phyloP scores from a whole-genome alignment of 2,797 vertebrate genomes.

The Sebastes itinus region DNA sequence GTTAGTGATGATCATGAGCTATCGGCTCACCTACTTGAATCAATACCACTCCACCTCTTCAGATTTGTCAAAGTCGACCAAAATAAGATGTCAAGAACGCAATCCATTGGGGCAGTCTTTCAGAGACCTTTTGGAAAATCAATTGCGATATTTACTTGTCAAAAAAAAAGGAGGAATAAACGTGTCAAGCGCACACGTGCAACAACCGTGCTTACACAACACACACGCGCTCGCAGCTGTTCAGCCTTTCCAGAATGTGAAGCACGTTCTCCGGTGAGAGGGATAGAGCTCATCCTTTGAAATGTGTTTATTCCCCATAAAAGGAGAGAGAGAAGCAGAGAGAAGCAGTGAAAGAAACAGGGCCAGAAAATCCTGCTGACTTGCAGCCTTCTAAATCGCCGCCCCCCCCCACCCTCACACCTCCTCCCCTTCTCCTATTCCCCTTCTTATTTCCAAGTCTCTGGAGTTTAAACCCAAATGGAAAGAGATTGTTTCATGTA shows the following conservation, averaged over 20 bases:
- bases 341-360: neutral
- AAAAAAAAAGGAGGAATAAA: conserved; percentile 28
- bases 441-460: conserved; percentile 51
- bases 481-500: conserved; percentile 68
- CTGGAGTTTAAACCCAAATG: conserved; percentile 61
- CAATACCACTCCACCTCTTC: conserved; percentile 43
- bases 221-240: neutral
- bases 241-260: conserved; percentile 19
- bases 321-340: conserved; percentile 5
- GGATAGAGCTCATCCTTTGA: conserved; percentile 39
- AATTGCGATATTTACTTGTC: conserved; percentile 52
- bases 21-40: conserved; percentile 28
- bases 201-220: neutral
- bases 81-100: conserved; percentile 60
- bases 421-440: conserved; percentile 35
- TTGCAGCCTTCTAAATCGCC: conserved; percentile 50
- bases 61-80: conserved; percentile 53
- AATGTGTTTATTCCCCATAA: conserved; percentile 62
- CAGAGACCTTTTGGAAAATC: conserved; percentile 66
- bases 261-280: conserved; percentile 35
- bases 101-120: conserved; percentile 37
- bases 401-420: conserved; percentile 18
- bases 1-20: conserved; percentile 49
- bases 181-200: neutral
- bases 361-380: conserved; percentile 71